Percentiles rank a stretch among this genome's conserved stretches.
These are phyloP conservation scores for Otocyon megalotis DNA, from an alignment of 2,113 vertebrate species.

Conservation along the genomic window DNA sequence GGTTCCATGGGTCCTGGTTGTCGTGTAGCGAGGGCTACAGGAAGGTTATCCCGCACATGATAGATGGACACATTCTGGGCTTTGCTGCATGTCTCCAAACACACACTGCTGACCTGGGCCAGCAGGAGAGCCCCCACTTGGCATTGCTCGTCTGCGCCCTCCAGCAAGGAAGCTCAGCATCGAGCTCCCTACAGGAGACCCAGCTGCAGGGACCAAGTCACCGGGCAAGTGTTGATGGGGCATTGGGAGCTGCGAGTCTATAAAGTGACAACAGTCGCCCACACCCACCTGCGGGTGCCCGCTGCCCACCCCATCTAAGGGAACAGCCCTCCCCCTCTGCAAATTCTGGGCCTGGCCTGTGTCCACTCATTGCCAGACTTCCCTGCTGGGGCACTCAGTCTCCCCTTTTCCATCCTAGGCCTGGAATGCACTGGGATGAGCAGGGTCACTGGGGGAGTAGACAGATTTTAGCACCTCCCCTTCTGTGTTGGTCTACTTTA, in stretches of 20 bases:
- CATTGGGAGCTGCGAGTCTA: background rate
- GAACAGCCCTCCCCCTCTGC: background rate
- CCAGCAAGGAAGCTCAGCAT: background rate
- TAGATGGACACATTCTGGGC: background rate
- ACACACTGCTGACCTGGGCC: background rate
- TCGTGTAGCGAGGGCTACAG: background rate
- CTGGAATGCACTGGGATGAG: background rate
- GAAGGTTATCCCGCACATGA: background rate
- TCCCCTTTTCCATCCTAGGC: background rate
- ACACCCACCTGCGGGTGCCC: background rate
- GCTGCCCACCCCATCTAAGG: fast-evolving
- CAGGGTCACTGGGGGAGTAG: too few relatives aligned
- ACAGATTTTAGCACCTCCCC: background rate
- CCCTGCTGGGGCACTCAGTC: background rate
- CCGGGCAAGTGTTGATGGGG: background rate
- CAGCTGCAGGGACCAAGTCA: background rate
- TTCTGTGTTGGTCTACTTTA: background rate
- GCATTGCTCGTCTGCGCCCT: too few relatives aligned
- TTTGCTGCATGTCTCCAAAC: background rate
- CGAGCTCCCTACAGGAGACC: background rate
- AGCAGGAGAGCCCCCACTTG: background rate
- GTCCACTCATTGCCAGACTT: background rate
- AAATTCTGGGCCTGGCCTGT: background rate
- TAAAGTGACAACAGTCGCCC: background rate
- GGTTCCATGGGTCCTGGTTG: background rate